Evolutionary conservation across 2,113 vertebrate species (phyloP), one percentile per base, ranked within the genome.

Genomic region (Gambusia affinis): DNA sequence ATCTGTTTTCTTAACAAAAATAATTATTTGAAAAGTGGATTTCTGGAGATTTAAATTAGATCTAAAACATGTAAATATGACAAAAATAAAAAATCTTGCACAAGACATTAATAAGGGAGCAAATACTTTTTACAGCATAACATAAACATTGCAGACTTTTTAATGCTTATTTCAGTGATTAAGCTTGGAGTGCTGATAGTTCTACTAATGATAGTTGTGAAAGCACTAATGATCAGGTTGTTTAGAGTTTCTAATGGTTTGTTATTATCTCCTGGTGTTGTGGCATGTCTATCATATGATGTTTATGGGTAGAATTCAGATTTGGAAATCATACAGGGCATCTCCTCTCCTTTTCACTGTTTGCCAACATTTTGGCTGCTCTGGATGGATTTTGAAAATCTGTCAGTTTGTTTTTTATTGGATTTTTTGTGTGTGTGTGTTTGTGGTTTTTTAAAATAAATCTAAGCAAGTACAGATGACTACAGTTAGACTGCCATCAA

Each of bases 401-500:
- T 69, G 17, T 29, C 31, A 8, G 14, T 54, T 75, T 79, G 7
- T 27, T 63, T 74, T 77, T 4, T 70, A 70, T 19, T 19, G 15
- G 5, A 4, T 12, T 42, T 8, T 35, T 7, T 8, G 1, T 35
- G 33, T 35, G 33, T 33, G 33, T 8, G 33, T 33, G 33, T 33
- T 7, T 33, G 33, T 33, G 7, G 2, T 10, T 37, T 37, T 37
- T 33, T 7, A 30, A 8, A 35, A 12, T 37, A 42, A 37, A 17
- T 39, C n/a, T 12, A 14, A 17, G 33, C 33, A 35, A 51, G 61
- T 63, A 68, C 42, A 72, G 31, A 87, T 90, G 67, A 42, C 75
- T 77, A 81, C 79, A 82, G 76, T 71, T 85, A 74, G 75, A 93
- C 87, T 93, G 92, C 91, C 89, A 87, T 87, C 92, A 85, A 85